phyloP scores from a whole-genome alignment of 2,113 vertebrate species.

The Miniopterus natalensis region DNA sequence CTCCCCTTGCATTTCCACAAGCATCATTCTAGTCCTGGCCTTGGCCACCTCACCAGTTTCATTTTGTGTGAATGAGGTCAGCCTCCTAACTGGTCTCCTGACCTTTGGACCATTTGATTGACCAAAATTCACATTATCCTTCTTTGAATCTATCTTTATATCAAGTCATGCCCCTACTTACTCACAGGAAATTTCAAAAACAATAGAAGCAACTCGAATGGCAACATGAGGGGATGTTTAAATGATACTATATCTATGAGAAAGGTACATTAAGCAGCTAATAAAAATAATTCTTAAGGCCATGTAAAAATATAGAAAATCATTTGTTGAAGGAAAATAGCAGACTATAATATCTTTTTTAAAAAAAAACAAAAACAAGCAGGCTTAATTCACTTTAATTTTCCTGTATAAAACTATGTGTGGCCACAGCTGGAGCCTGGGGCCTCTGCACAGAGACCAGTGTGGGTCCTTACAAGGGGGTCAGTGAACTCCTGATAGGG shows the following conservation, averaged over 20 bases:
- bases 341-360: not conserved
- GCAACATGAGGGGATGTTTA: not conserved
- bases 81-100: not conserved
- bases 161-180: not conserved
- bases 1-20: not conserved
- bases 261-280: not conserved
- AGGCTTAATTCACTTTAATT: not conserved
- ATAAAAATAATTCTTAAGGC: not conserved
- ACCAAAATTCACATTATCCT: not conserved
- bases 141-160: not conserved
- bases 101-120: not conserved
- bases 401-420: not conserved
- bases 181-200: slow-evolving; percentile 1
- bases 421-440: not conserved
- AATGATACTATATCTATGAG: not conserved
- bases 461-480: not conserved
- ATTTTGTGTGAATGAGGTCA: not conserved
- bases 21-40: not conserved
- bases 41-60: not conserved
- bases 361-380: not conserved
- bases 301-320: slow-evolving; percentile 1
- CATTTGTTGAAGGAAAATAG: not conserved
- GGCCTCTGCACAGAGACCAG: not conserved
- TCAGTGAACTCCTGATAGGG: not conserved
- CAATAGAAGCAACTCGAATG: not conserved